A percentile compares a stretch with the other conserved stretches of the same genome.
phyloP scores from a whole-genome alignment of 2,797 vertebrate genomes.

The Mallotus villosus region DNA sequence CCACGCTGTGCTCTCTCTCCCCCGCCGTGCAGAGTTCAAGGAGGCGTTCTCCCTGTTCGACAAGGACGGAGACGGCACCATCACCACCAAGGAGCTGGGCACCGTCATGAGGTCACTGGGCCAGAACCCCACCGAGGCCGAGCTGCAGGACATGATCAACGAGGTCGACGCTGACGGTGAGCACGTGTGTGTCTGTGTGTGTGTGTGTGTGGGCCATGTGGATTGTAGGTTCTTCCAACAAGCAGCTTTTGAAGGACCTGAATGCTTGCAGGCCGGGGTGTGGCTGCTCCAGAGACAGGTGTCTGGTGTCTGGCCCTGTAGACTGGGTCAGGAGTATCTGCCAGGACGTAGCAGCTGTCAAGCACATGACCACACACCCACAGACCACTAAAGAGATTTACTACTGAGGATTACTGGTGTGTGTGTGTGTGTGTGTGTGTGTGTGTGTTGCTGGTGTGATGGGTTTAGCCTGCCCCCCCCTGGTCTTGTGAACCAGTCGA shows the following conservation, averaged over 20 bases:
- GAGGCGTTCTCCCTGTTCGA: conserved; percentile 99
- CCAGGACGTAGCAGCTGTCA: neutral
- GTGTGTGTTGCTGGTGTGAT: too few relatives aligned
- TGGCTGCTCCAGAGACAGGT: too few relatives aligned
- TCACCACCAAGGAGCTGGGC: conserved; percentile 97
- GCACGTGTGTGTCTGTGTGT: neutral
- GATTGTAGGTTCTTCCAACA: too few relatives aligned
- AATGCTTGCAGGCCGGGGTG: too few relatives aligned
- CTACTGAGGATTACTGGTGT: neutral
- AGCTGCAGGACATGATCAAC: conserved; percentile 98
- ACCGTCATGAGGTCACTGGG: conserved; percentile 98
- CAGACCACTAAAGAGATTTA: neutral
- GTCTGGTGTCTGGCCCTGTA: too few relatives aligned
- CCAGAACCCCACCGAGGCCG: conserved; percentile 96
- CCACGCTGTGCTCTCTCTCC: neutral
- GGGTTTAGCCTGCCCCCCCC: too few relatives aligned
- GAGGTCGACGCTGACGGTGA: conserved; percentile 96
- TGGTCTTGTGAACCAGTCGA: too few relatives aligned
- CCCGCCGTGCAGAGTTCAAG: conserved; percentile 88
- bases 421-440: neutral
- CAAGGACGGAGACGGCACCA: conserved; percentile 97
- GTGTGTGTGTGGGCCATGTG: too few relatives aligned
- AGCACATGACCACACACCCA: neutral
- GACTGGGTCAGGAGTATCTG: too few relatives aligned
- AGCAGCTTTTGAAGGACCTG: too few relatives aligned